Percentiles rank a stretch among this genome's conserved stretches.
Evolutionary conservation across 2,888 invertebrate genomes (phyloP).

Genomic region (Ichneumoninae sp.): DNA sequence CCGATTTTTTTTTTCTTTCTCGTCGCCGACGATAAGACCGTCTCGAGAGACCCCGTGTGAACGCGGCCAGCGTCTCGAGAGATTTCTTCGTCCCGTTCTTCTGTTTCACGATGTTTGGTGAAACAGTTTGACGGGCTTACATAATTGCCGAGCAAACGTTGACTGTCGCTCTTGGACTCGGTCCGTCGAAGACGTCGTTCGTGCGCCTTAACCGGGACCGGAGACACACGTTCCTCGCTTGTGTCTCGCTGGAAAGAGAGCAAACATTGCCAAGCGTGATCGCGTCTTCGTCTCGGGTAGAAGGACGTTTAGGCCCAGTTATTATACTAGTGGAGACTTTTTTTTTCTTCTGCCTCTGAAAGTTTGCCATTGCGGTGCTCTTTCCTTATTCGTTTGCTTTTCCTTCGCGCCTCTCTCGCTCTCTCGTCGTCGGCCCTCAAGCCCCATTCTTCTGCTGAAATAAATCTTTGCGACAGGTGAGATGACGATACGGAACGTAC

Average conservation of each 20-base stretch:
- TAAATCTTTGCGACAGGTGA: slow-evolving; percentile 38
- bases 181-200: slow-evolving; percentile 43
- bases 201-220: neutral
- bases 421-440: slow-evolving; percentile 1
- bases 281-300: slow-evolving; percentile 36
- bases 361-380: slow-evolving; percentile 34
- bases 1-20: slow-evolving; percentile 36
- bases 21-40: slow-evolving; percentile 37
- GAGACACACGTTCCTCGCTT: slow-evolving; percentile 48
- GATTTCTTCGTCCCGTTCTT: slow-evolving; percentile 35
- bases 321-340: slow-evolving; percentile 15
- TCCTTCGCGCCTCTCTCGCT: slow-evolving; percentile 19
- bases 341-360: slow-evolving; percentile 3
- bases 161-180: slow-evolving; percentile 76
- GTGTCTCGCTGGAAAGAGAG: slow-evolving; percentile 72
- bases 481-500: slow-evolving; percentile 3
- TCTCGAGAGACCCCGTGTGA: slow-evolving; percentile 76
- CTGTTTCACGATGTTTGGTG: slow-evolving; percentile 80
- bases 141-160: slow-evolving; percentile 83
- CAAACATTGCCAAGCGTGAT: slow-evolving; percentile 71
- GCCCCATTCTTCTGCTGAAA: slow-evolving; percentile 14
- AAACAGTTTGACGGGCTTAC: slow-evolving; percentile 83
- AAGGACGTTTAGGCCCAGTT: slow-evolving; percentile 61
- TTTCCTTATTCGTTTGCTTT: slow-evolving; percentile 48
- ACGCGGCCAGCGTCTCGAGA: slow-evolving; percentile 71